Evolutionary conservation across 2,888 invertebrate genomes (phyloP).

Genomic region (Meandrusa payeni): DNA sequence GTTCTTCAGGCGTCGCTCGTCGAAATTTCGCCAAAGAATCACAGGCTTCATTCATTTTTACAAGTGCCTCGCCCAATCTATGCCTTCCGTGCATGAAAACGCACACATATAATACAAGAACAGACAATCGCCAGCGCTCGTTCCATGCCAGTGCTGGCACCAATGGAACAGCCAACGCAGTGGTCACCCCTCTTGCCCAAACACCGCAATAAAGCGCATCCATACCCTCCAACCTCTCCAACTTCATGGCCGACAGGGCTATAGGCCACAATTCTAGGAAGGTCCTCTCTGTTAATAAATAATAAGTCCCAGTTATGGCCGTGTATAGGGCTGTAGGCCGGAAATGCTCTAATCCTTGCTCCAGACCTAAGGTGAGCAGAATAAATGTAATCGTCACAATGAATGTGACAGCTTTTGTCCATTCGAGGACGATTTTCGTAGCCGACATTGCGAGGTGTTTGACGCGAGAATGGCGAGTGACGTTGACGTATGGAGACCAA

Average conservation of each 20-base stretch:
- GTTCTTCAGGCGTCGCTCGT: constrained; percentile 83
- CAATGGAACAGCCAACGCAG: constrained; percentile 78
- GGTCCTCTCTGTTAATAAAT: constrained; percentile 86
- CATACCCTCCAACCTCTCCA: constrained; percentile 85
- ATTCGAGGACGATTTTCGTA: constrained; percentile 89
- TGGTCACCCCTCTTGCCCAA: constrained; percentile 81
- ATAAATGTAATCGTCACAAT: constrained; percentile 89
- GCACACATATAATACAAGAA: constrained; percentile 83
- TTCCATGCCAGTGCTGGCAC: constrained; percentile 78
- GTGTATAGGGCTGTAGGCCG: constrained; percentile 85
- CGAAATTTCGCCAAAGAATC: constrained; percentile 82
- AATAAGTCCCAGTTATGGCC: constrained; percentile 84
- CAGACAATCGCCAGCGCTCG: constrained; percentile 81
- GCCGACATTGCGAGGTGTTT: constrained; percentile 91
- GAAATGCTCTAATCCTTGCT: constrained; percentile 88
- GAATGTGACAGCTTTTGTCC: constrained; percentile 91
- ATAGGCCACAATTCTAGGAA: constrained; percentile 84
- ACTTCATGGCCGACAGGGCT: constrained; percentile 77
- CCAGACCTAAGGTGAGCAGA: constrained; percentile 86
- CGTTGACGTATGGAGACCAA: constrained; percentile 88
- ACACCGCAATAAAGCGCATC: constrained; percentile 86
- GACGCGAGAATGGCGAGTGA: constrained; percentile 86
- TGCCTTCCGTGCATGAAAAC: constrained; percentile 84
- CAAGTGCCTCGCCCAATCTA: constrained; percentile 77
- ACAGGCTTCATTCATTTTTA: constrained; percentile 80